phyloP scores from a whole-genome alignment of 2,797 vertebrate genomes.

The Tenualosa thibaudeaui region DNA sequence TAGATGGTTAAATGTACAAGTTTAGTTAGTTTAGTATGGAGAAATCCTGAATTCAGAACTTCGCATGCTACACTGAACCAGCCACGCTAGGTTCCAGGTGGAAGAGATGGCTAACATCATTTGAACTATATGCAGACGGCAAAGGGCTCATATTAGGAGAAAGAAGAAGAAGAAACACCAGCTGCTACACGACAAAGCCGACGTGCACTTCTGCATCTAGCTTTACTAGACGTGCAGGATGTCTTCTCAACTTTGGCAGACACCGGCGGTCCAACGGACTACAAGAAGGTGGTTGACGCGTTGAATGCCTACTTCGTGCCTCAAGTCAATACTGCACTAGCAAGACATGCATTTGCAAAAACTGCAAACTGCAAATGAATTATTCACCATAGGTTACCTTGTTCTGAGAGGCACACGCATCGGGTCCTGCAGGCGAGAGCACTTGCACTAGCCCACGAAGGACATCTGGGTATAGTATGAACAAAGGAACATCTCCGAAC shows the following conservation, averaged over 20 bases:
- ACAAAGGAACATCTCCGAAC: background rate
- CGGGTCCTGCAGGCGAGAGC: background rate
- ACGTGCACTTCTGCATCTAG: slow-evolving; percentile 29
- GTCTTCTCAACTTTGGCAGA: slow-evolving; percentile 27
- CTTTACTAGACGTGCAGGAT: slow-evolving; percentile 36
- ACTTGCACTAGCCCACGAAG: slow-evolving; percentile 15
- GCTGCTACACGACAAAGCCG: slow-evolving; percentile 24
- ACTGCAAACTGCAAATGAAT: background rate
- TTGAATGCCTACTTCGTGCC: slow-evolving; percentile 37
- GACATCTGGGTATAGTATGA: slow-evolving; percentile 14
- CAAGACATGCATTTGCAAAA: slow-evolving; percentile 33
- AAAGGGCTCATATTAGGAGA: background rate
- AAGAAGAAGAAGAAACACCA: background rate
- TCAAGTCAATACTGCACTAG: slow-evolving; percentile 25
- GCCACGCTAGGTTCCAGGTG: slow-evolving; percentile 27
- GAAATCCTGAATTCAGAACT: background rate
- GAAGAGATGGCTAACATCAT: slow-evolving; percentile 25
- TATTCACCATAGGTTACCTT: too few relatives aligned
- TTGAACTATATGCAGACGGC: slow-evolving; percentile 24
- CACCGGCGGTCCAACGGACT: slow-evolving; percentile 7
- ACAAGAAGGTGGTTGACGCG: background rate
- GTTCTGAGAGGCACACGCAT: slow-evolving; percentile 10
- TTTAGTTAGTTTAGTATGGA: slow-evolving; percentile 1
- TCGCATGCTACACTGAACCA: slow-evolving; percentile 23
- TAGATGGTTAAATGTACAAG: background rate